phyloP scores from a whole-genome alignment of 1,140 invertebrate genomes.

The Zeugodacus cucurbitae region DNA sequence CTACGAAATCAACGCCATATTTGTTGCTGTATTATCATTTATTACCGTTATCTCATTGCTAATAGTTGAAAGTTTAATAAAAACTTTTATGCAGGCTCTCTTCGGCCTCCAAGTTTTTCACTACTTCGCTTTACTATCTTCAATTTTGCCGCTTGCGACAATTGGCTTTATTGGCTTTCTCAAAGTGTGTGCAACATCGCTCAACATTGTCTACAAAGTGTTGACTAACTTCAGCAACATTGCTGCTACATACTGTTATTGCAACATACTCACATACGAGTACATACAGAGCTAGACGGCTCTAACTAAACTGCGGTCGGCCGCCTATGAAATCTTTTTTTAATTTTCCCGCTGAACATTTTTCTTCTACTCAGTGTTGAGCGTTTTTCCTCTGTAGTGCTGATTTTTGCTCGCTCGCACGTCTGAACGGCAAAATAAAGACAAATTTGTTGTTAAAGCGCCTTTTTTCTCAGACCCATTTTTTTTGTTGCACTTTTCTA shows the following conservation, averaged over 20 bases:
- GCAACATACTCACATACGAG: background rate
- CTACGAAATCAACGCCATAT: background rate
- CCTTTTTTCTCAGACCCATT: slow-evolving; percentile 26
- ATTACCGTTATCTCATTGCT: background rate
- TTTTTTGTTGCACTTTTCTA: background rate
- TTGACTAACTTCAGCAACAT: slow-evolving; percentile 32
- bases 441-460: slow-evolving; percentile 24
- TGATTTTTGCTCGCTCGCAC: background rate
- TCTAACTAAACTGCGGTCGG: background rate
- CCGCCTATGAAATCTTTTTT: background rate
- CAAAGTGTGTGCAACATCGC: slow-evolving; percentile 18
- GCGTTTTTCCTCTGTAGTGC: background rate
- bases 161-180: background rate
- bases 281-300: background rate
- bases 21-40: background rate
- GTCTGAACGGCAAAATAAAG: slow-evolving; percentile 19
- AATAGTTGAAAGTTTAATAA: background rate
- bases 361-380: background rate
- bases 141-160: no score
- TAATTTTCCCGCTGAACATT: background rate
- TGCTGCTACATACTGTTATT: background rate
- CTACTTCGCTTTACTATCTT: background rate
- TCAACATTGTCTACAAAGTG: background rate
- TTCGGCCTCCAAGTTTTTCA: background rate
- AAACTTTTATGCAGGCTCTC: background rate